phyloP scores from a whole-genome alignment of 2,797 vertebrate species.

The Spinus pinus region DNA sequence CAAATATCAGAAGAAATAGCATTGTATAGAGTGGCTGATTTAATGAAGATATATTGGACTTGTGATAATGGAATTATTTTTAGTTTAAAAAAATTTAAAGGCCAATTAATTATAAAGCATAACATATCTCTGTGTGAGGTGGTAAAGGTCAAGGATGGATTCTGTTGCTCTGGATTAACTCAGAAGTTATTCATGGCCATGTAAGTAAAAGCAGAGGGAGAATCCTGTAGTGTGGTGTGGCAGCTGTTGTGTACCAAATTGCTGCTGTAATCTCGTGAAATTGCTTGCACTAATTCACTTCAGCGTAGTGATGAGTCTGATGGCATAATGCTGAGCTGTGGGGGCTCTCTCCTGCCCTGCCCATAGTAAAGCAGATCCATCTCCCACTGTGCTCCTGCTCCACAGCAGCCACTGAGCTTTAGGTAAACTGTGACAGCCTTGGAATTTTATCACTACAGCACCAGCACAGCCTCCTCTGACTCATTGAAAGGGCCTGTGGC shows the following conservation, averaged over 20 bases:
- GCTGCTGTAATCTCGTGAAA: slow-evolving; percentile 38
- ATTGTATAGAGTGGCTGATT: neutral
- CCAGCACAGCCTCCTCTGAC: neutral
- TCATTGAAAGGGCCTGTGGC: neutral
- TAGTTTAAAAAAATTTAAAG: neutral
- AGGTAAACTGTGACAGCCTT: neutral
- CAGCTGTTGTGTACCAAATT: slow-evolving; percentile 49
- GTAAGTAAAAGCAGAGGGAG: slow-evolving; percentile 37
- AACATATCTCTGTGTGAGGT: neutral
- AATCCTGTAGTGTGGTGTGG: neutral
- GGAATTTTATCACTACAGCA: neutral
- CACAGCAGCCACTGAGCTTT: neutral
- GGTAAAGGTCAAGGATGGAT: neutral
- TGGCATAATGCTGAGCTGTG: slow-evolving; percentile 37
- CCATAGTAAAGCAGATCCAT: neutral
- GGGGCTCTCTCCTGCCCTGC: neutral
- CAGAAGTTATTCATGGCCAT: neutral
- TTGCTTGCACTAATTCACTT: slow-evolving; percentile 55
- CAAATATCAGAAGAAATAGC: neutral
- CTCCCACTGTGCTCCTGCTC: neutral
- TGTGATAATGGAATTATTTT: neutral
- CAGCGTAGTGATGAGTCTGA: neutral
- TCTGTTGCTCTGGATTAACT: slow-evolving; percentile 27
- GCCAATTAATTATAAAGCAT: neutral
- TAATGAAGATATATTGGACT: neutral